phyloP scores from a whole-genome alignment of 2,888 invertebrate genomes.

The Dione juno region DNA sequence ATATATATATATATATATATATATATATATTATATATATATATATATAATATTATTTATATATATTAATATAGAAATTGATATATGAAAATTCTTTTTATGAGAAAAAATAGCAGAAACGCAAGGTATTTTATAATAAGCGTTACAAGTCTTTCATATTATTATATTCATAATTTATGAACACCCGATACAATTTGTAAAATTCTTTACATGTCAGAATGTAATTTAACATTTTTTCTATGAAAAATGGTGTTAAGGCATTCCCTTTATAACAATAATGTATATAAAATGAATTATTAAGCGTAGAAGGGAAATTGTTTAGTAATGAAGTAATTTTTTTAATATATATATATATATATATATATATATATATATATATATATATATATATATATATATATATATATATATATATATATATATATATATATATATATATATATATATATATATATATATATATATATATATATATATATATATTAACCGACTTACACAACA shows the following conservation, averaged over 20 bases:
- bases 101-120: conserved; percentile 6
- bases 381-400: no score
- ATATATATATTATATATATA: no score
- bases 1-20: no score
- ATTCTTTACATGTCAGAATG: conserved; percentile 27
- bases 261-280: conserved; percentile 16
- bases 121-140: conserved; percentile 20
- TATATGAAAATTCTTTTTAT: neutral
- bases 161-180: conserved; percentile 26
- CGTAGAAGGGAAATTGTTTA: conserved; percentile 8
- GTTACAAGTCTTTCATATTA: conserved; percentile 9
- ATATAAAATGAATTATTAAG: conserved; percentile 16
- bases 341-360: no score
- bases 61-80: no score
- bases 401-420: no score
- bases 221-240: conserved; percentile 26
- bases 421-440: no score
- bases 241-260: conserved; percentile 22
- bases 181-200: conserved; percentile 28
- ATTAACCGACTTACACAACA: no score
- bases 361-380: no score
- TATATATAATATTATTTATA: no score
- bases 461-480: no score
- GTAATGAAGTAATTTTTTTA: neutral
- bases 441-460: no score